A percentile compares a stretch with the other conserved stretches of the same genome.
phyloP scores from a whole-genome alignment of 2,113 vertebrate genomes.

The Hyperopisus bebe region DNA sequence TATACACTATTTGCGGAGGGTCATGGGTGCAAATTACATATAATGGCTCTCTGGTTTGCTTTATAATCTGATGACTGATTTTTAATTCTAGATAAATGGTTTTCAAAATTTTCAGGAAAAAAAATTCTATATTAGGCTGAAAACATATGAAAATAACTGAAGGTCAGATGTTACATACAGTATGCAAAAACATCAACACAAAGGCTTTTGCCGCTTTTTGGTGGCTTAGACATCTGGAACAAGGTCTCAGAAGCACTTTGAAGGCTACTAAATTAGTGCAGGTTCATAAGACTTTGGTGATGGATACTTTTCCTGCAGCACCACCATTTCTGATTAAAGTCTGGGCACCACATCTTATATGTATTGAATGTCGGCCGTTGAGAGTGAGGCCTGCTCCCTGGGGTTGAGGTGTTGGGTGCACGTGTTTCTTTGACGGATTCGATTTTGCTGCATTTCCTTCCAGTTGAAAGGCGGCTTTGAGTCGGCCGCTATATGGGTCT shows the following conservation, averaged over 20 bases:
- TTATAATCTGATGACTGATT: not conserved
- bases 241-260: not conserved
- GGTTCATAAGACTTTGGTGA: slow-evolving; percentile 1
- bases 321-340: not conserved
- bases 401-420: not conserved
- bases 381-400: not conserved
- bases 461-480: not conserved
- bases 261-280: slow-evolving; percentile 13
- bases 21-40: not conserved
- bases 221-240: not conserved
- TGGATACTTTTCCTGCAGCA: not conserved
- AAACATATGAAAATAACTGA: not conserved
- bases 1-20: not conserved
- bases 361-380: not conserved
- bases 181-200: not conserved
- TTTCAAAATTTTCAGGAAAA: not conserved
- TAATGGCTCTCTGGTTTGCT: not conserved
- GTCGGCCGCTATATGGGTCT: not conserved
- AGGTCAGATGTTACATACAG: not conserved
- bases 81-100: not conserved
- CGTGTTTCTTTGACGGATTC: not conserved
- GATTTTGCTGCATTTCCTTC: not conserved
- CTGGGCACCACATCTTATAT: not conserved
- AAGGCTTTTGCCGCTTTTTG: not conserved
- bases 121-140: not conserved